Percentiles rank a stretch among this genome's conserved stretches.
phyloP scores from a whole-genome alignment of 2,797 vertebrate species.

The Myotis pilosus region DNA sequence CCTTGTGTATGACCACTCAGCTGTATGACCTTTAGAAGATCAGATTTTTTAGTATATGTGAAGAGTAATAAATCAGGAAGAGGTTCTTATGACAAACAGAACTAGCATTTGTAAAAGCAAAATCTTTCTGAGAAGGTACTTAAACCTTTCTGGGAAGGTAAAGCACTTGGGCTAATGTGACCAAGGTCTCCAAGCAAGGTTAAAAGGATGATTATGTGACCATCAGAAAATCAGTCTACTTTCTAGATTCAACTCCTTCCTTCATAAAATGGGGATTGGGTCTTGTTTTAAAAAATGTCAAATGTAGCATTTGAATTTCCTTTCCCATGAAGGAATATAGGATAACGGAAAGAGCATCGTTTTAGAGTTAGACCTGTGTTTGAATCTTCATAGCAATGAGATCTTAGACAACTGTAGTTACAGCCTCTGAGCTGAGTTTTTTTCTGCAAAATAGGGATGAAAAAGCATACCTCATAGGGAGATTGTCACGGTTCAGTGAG shows the following conservation, averaged over 20 bases:
- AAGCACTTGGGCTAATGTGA: not conserved
- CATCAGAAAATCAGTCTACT: not conserved
- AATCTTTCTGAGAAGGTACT: not conserved
- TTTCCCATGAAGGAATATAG: not conserved
- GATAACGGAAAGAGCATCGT: not conserved
- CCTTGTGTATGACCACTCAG: not conserved
- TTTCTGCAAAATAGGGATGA: not conserved
- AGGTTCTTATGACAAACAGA: not conserved
- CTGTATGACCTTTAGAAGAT: not conserved
- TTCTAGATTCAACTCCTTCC: not conserved
- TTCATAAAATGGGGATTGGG: not conserved
- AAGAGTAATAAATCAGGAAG: conserved; percentile 9
- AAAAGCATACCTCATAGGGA: not conserved
- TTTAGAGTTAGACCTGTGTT: not conserved
- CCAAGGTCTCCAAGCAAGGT: not conserved
- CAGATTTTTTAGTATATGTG: not conserved
- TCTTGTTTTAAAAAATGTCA: conserved; percentile 17
- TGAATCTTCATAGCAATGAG: not conserved
- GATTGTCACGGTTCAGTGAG: not conserved
- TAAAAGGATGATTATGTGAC: not conserved
- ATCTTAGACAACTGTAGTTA: not conserved
- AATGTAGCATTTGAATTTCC: not conserved
- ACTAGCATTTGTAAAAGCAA: not conserved
- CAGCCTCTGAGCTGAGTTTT: not conserved
- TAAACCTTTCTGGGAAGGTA: not conserved